Evolutionary conservation across 2,797 vertebrate genomes (phyloP).

Genomic region (Rhynchotus rufescens): DNA sequence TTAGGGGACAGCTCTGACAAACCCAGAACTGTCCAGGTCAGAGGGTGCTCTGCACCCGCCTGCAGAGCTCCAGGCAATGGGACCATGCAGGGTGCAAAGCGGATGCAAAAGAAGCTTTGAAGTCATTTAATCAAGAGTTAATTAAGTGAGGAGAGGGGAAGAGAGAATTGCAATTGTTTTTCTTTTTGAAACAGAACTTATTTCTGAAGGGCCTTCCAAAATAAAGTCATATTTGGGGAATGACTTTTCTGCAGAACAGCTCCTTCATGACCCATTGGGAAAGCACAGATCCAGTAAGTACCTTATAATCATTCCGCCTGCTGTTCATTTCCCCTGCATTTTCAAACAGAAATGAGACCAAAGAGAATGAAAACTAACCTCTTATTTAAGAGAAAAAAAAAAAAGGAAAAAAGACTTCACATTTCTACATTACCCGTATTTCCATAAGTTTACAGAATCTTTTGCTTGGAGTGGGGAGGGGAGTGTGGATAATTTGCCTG

Average conservation of each 20-base stretch:
- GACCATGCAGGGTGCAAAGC: background rate
- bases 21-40: background rate
- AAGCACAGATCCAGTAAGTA: background rate
- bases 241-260: background rate
- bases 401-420: background rate
- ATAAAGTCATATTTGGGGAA: background rate
- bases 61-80: background rate
- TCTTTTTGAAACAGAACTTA: background rate
- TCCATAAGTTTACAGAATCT: background rate
- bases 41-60: background rate
- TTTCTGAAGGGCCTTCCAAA: background rate
- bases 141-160: constrained; percentile 13
- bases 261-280: background rate
- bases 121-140: background rate
- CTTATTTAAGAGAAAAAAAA: background rate
- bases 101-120: background rate
- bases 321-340: background rate
- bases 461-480: background rate
- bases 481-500: background rate
- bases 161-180: background rate
- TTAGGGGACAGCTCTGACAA: background rate
- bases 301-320: background rate
- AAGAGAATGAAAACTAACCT: background rate
- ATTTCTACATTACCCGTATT: background rate
- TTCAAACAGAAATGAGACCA: background rate